phyloP scores from a whole-genome alignment of 2,113 vertebrate genomes.

The Cavia aperea region DNA sequence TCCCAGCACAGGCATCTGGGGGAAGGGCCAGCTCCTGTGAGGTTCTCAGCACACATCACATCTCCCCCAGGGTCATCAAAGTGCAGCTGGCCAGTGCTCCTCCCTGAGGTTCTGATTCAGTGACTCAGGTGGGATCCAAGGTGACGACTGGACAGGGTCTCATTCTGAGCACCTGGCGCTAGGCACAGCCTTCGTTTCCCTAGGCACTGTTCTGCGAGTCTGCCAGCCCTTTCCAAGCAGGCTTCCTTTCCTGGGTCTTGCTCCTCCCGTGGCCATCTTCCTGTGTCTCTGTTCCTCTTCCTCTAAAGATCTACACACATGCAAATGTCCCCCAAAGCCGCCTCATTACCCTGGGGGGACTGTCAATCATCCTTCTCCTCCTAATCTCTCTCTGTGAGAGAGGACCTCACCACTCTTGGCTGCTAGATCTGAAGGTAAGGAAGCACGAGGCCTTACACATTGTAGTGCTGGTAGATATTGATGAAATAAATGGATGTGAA shows the following conservation, averaged over 20 bases:
- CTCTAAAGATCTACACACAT: neutral
- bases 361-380: neutral
- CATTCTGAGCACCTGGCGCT: neutral
- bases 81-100: neutral
- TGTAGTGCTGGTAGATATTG: neutral
- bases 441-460: neutral
- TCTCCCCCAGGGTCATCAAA: neutral
- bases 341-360: neutral
- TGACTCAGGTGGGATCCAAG: accelerated
- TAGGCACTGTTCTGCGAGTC: neutral
- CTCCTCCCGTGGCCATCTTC: neutral
- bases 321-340: neutral
- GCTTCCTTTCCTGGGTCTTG: neutral
- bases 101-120: neutral
- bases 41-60: neutral
- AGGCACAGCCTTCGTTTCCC: neutral
- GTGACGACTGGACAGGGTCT: neutral
- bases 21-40: neutral
- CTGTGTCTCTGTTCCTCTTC: neutral
- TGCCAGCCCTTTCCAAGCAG: neutral
- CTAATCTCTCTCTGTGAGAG: neutral
- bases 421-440: neutral
- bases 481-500: neutral
- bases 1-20: accelerated
- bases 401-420: accelerated